Percentiles rank a stretch among this genome's conserved stretches.
These are phyloP conservation scores for Galeopterus variegatus DNA, from an alignment of 2,113 vertebrate species.

Conservation along the genomic window DNA sequence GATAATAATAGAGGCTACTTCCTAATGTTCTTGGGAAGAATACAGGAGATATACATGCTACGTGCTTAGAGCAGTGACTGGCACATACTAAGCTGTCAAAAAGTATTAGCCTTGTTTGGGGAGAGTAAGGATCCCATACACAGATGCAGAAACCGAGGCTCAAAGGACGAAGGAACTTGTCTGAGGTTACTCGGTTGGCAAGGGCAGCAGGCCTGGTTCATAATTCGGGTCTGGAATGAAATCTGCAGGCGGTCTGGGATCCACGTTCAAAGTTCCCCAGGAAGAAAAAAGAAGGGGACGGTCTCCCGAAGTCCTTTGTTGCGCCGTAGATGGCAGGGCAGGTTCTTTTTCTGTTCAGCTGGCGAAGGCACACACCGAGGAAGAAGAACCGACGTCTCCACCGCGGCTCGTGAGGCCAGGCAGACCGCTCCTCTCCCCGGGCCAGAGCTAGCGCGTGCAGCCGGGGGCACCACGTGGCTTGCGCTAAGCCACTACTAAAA, in stretches of 20 bases:
- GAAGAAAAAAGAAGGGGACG: not conserved
- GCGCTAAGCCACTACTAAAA: not conserved
- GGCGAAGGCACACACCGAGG: not conserved
- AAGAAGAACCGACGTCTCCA: not conserved
- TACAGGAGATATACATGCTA: not conserved
- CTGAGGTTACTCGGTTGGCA: not conserved
- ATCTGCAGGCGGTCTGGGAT: not conserved
- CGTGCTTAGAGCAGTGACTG: not conserved
- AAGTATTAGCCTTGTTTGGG: not conserved
- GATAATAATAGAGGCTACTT: not conserved
- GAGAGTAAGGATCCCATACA: not conserved
- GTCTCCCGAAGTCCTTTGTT: not conserved
- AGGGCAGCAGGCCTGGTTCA: not conserved
- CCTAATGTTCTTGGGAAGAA: not conserved
- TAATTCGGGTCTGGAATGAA: not conserved
- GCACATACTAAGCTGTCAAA: not conserved
- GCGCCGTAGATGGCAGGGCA: not conserved
- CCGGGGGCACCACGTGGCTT: constrained; percentile 62
- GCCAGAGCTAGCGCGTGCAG: not conserved
- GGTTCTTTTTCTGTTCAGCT: not conserved
- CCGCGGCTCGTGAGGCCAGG: not conserved
- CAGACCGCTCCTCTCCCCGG: not conserved
- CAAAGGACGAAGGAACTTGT: not conserved
- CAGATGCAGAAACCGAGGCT: not conserved
- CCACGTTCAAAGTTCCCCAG: not conserved